Conservation (phyloP, 1,140 invertebrate genomes). For the Zaprionus vittiger region DNA sequence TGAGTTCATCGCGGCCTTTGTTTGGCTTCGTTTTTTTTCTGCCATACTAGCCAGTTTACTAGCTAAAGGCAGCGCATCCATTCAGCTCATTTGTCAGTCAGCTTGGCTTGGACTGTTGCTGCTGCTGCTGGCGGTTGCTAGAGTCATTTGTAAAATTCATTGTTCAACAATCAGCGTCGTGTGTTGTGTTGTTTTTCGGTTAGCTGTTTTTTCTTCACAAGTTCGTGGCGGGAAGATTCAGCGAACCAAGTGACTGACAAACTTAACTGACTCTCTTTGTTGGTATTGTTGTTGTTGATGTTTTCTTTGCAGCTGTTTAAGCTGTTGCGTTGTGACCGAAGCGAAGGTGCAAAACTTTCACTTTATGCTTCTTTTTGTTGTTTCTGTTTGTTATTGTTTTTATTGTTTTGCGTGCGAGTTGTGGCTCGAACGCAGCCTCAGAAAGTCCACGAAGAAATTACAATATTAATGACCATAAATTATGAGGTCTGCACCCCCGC, state of each 20-base stretch:
- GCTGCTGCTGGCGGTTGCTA: neutral
- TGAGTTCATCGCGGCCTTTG: conserved; percentile 22
- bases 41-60: conserved; percentile 19
- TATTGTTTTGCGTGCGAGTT: conserved; percentile 77
- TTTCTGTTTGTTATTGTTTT: conserved; percentile 16
- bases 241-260: conserved; percentile 51
- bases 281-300: conserved; percentile 38
- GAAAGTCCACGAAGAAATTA: conserved; percentile 63
- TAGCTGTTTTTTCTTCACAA: conserved; percentile 44
- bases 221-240: conserved; percentile 59
- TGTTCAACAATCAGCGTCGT: conserved; percentile 54
- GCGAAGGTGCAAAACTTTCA: conserved; percentile 79
- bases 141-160: conserved; percentile 75
- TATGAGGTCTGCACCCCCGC: conserved; percentile 45
- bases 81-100: conserved; percentile 69
- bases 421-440: conserved; percentile 28
- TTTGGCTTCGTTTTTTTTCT: conserved; percentile 17
- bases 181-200: conserved; percentile 39
- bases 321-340: conserved; percentile 58
- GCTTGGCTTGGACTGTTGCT: conserved; percentile 11
- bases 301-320: conserved; percentile 56
- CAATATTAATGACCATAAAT: conserved; percentile 79
- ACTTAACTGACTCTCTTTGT: conserved; percentile 49
- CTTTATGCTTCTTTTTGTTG: conserved; percentile 55
- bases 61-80: conserved; percentile 43